These are phyloP conservation scores for Reticulitermes speratus DNA, from an alignment of 1,140 invertebrate species.

Conservation along the genomic window DNA sequence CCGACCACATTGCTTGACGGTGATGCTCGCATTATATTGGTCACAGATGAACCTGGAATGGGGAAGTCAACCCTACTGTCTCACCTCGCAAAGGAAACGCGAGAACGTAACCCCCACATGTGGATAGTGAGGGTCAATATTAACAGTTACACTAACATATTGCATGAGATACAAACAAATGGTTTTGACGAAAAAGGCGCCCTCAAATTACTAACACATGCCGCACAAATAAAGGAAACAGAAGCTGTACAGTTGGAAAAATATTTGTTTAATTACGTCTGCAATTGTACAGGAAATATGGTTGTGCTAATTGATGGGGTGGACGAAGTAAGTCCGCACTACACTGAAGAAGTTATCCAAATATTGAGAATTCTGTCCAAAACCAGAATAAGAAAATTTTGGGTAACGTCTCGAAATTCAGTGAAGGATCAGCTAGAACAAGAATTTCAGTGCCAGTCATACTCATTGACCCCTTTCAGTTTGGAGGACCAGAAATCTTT, in stretches of 20 bases:
- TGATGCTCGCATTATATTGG: not conserved
- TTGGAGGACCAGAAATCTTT: constrained; percentile 26
- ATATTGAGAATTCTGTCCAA: constrained; percentile 18
- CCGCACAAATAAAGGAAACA: not conserved
- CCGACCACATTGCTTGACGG: not conserved
- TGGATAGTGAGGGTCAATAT: constrained; percentile 30
- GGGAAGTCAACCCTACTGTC: constrained; percentile 29
- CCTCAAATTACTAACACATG: not conserved
- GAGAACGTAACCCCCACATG: not conserved
- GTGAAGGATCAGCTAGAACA: constrained; percentile 21
- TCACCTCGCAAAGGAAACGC: not conserved
- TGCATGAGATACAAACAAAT: constrained; percentile 17
- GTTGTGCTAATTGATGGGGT: constrained; percentile 33
- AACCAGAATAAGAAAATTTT: constrained; percentile 25
- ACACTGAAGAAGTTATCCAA: not conserved
- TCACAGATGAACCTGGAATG: constrained; percentile 29
- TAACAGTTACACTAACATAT: constrained; percentile 23
- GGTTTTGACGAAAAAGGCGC: not conserved
- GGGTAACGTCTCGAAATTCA: constrained; percentile 28
- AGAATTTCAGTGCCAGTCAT: not conserved
- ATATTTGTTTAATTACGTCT: not conserved
- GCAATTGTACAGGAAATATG: not conserved
- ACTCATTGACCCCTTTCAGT: constrained; percentile 20
- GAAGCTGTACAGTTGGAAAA: not conserved
- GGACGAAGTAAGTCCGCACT: constrained; percentile 26